Conservation (phyloP, 2,888 invertebrate species). For the Trichacis sp. region DNA sequence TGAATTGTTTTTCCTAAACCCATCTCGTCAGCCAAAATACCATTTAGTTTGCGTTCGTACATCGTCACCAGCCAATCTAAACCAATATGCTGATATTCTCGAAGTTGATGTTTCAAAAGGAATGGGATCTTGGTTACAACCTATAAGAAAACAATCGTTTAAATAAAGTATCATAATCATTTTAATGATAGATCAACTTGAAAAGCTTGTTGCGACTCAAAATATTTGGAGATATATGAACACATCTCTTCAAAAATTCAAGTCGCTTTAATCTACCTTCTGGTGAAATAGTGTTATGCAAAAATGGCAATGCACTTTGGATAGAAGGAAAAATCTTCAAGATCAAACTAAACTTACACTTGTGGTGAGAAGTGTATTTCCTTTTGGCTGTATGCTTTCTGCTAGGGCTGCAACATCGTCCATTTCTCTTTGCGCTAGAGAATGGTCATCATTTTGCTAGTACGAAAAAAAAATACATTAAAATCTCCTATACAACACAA, state of each 20-base stretch:
- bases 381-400: slow-evolving; percentile 96
- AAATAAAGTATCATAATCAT: no score
- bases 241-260: slow-evolving; percentile 25
- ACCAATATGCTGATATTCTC: slow-evolving; percentile 98
- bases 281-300: slow-evolving; percentile 58
- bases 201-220: slow-evolving; percentile 39
- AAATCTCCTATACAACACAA: no score
- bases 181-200: not conserved
- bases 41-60: slow-evolving; percentile 94
- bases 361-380: slow-evolving; percentile 95
- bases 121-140: slow-evolving; percentile 95
- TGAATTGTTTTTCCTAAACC: slow-evolving; percentile 97
- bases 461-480: slow-evolving; percentile 12
- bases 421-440: slow-evolving; percentile 78
- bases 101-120: slow-evolving; percentile 87
- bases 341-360: slow-evolving; percentile 72
- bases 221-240: slow-evolving; percentile 31
- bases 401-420: slow-evolving; percentile 94
- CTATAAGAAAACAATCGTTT: slow-evolving; percentile 63
- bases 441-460: slow-evolving; percentile 30
- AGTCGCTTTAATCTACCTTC: slow-evolving; percentile 58
- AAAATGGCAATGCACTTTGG: slow-evolving; percentile 56
- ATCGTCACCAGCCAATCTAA: slow-evolving; percentile 97
- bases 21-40: slow-evolving; percentile 97
- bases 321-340: slow-evolving; percentile 51